A percentile compares a stretch with the other conserved stretches of the same genome.
phyloP scores from a whole-genome alignment of 2,888 invertebrate species.

The Tetheella fluctuosa region DNA sequence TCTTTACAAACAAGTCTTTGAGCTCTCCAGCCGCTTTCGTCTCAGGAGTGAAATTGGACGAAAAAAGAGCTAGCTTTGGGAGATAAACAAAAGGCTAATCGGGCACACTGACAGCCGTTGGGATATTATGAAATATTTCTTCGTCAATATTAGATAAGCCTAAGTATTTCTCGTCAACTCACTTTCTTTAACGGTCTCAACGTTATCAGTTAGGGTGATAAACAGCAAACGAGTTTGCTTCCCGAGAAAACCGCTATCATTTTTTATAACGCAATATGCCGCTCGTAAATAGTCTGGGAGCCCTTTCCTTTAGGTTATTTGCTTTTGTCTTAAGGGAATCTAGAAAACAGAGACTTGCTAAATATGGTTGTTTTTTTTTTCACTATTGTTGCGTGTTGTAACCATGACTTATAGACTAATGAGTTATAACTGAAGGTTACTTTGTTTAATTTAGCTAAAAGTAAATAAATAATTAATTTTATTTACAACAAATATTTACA shows the following conservation, averaged over 20 bases:
- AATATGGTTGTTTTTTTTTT: slow-evolving; percentile 47
- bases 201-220: slow-evolving; percentile 66
- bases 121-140: slow-evolving; percentile 55
- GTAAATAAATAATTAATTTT: no score
- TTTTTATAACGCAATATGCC: slow-evolving; percentile 73
- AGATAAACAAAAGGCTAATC: slow-evolving; percentile 50
- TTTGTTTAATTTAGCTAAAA: neutral
- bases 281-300: slow-evolving; percentile 60
- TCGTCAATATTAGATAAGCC: slow-evolving; percentile 64
- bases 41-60: slow-evolving; percentile 27
- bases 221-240: slow-evolving; percentile 63
- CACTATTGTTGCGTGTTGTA: slow-evolving; percentile 16
- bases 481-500: no score
- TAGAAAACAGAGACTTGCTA: slow-evolving; percentile 34
- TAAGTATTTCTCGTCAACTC: slow-evolving; percentile 62
- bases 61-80: slow-evolving; percentile 29
- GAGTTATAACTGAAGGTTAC: neutral
- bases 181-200: slow-evolving; percentile 59
- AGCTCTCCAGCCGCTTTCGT: slow-evolving; percentile 20
- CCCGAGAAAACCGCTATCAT: slow-evolving; percentile 66
- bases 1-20: slow-evolving; percentile 15
- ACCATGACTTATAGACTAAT: neutral
- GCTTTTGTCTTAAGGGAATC: slow-evolving; percentile 51
- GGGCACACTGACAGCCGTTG: slow-evolving; percentile 37
- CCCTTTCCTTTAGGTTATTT: slow-evolving; percentile 51